phyloP scores from a whole-genome alignment of 2,113 vertebrate species.

The Ornithorhynchus anatinus region DNA sequence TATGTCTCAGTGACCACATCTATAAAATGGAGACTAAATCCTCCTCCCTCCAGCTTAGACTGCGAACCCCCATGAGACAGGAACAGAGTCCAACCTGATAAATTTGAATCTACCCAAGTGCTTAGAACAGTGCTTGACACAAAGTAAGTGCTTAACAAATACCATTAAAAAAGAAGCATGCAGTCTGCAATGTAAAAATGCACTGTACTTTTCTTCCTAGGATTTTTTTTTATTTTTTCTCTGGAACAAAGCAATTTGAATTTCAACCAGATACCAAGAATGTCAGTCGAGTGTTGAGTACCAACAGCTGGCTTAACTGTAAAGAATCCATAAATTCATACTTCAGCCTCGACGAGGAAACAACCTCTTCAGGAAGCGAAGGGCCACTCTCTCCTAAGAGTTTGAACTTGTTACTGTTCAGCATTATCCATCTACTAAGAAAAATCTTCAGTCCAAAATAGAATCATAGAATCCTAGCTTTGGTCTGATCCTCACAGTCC shows the following conservation, averaged over 20 bases:
- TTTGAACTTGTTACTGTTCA: slow-evolving; percentile 19
- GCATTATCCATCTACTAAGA: slow-evolving; percentile 14
- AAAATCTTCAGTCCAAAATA: background rate
- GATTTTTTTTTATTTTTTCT: slow-evolving; percentile 86
- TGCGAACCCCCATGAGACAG: no score
- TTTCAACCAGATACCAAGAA: slow-evolving; percentile 79
- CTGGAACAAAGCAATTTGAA: slow-evolving; percentile 77
- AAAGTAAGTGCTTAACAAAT: no score
- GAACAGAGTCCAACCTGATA: no score
- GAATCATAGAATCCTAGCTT: background rate
- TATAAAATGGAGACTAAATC: no score
- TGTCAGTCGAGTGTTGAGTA: slow-evolving; percentile 71
- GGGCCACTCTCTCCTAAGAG: background rate
- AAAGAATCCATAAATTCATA: slow-evolving; percentile 46
- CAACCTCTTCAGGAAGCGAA: background rate
- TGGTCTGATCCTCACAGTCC: background rate
- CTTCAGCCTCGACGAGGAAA: background rate
- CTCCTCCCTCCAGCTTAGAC: no score
- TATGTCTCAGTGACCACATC: no score
- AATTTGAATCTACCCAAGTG: no score
- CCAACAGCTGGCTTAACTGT: slow-evolving; percentile 85
- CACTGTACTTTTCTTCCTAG: slow-evolving; percentile 75
- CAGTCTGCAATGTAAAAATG: no score
- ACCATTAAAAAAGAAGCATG: no score
- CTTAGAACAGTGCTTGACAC: no score